phyloP scores from a whole-genome alignment of 2,888 invertebrate species.

The Stramonita haemastoma region DNA sequence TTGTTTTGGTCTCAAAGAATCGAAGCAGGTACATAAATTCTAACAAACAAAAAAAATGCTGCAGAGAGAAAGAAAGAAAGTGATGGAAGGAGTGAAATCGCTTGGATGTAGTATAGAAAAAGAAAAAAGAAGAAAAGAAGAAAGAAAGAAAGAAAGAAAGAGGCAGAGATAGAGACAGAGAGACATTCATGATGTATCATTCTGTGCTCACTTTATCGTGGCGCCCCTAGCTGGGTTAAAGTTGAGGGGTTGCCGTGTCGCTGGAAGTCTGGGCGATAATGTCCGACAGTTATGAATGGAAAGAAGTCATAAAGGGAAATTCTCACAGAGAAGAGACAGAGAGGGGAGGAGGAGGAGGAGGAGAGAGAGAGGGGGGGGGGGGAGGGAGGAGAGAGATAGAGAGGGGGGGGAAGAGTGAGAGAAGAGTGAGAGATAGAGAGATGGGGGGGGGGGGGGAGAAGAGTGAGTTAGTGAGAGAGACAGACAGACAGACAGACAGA shows the following conservation, averaged over 20 bases:
- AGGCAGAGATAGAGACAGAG: no score
- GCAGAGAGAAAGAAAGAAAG: no score
- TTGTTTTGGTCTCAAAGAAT: no score
- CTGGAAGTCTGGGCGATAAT: conserved; percentile 29
- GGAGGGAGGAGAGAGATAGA: background rate
- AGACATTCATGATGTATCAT: no score
- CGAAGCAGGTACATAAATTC: no score
- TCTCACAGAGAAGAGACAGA: background rate
- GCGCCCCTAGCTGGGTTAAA: no score
- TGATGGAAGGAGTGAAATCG: no score
- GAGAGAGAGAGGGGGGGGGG: background rate
- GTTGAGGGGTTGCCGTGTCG: conserved; percentile 23
- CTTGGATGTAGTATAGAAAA: no score
- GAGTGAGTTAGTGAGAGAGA: background rate
- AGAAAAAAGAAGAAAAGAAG: no score
- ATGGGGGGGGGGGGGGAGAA: background rate
- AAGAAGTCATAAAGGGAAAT: background rate
- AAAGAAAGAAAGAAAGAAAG: no score
- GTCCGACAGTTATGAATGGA: conserved; percentile 40
- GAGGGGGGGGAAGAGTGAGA: background rate
- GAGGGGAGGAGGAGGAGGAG: background rate
- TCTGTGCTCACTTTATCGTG: no score
- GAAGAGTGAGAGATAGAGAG: background rate
- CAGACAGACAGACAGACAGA: background rate
- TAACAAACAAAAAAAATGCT: no score